These are phyloP conservation scores for Caenorhabditis wallacei DNA, from an alignment of 2,888 invertebrate genomes.

Conservation along the genomic window DNA sequence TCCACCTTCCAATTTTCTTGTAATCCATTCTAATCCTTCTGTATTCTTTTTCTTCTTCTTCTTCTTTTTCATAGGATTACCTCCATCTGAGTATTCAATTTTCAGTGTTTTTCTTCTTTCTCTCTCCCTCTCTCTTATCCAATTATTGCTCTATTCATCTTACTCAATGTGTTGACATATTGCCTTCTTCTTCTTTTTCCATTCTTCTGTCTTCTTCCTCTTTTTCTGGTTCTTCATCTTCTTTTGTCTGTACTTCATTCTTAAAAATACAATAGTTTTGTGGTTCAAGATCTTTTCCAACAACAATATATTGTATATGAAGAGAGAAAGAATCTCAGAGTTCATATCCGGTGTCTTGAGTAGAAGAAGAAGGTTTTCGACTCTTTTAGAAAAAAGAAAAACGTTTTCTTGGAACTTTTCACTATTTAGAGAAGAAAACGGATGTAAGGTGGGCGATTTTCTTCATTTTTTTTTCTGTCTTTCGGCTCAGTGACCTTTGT, in stretches of 20 bases:
- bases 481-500: slow-evolving; percentile 30
- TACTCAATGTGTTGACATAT: slow-evolving; percentile 17
- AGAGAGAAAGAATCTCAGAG: slow-evolving; percentile 32
- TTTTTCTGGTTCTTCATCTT: background rate
- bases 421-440: slow-evolving; percentile 24
- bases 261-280: slow-evolving; percentile 25
- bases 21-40: slow-evolving; percentile 58
- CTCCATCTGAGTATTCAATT: slow-evolving; percentile 35
- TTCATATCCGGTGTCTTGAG: slow-evolving; percentile 44
- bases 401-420: background rate
- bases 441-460: slow-evolving; percentile 35
- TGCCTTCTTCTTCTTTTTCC: slow-evolving; percentile 6
- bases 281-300: slow-evolving; percentile 11
- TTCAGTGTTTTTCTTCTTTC: too few species aligned
- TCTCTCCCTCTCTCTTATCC: slow-evolving; percentile 38
- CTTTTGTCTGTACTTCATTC: slow-evolving; percentile 25
- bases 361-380: slow-evolving; percentile 37
- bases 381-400: slow-evolving; percentile 3
- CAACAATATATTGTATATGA: slow-evolving; percentile 27
- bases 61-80: slow-evolving; percentile 40
- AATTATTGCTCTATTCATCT: slow-evolving; percentile 48
- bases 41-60: slow-evolving; percentile 40
- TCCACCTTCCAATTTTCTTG: slow-evolving; percentile 16
- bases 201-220: slow-evolving; percentile 2
- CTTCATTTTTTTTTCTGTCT: slow-evolving; percentile 5